phyloP scores from a whole-genome alignment of 2,888 invertebrate genomes.

The Rhingia rostrata region DNA sequence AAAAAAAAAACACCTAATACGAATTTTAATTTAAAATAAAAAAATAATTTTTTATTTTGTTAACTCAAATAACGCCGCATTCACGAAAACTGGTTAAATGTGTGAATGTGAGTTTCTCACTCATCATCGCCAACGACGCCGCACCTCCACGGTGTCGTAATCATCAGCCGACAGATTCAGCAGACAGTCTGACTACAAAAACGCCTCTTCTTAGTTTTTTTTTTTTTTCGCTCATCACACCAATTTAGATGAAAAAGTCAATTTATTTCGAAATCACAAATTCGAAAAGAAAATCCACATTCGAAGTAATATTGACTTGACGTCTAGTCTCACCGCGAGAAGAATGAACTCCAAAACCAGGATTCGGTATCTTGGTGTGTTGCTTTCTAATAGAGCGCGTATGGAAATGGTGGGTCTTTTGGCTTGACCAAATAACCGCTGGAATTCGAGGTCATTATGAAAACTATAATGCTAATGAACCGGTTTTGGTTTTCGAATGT shows the following conservation, averaged over 20 bases:
- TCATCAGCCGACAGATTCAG: not conserved
- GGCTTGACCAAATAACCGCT: constrained; percentile 52
- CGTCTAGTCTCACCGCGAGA: not conserved
- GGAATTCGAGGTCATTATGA: constrained; percentile 71
- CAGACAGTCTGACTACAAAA: constrained; percentile 40
- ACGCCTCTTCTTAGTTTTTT: not conserved
- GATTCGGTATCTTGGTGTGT: not conserved
- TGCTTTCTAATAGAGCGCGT: constrained; percentile 18
- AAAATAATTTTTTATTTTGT: not conserved
- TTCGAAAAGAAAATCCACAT: no score
- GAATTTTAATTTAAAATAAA: not conserved
- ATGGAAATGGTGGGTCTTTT: constrained; percentile 40
- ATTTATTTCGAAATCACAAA: no score
- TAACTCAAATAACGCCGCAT: constrained; percentile 24
- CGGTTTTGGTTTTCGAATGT: constrained; percentile 67
- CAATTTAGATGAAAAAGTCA: no score
- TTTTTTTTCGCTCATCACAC: no score
- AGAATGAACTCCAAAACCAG: not conserved
- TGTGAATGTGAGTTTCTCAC: constrained; percentile 34
- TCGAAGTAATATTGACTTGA: no score
- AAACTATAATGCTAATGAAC: constrained; percentile 69
- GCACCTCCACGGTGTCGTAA: no score
- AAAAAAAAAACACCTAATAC: not conserved
- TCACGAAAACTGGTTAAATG: constrained; percentile 33
- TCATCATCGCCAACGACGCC: constrained; percentile 22